Evolutionary conservation across 2,113 vertebrate genomes (phyloP), one percentile per base, ranked within the genome.

Genomic region (Glaucomys volans): DNA sequence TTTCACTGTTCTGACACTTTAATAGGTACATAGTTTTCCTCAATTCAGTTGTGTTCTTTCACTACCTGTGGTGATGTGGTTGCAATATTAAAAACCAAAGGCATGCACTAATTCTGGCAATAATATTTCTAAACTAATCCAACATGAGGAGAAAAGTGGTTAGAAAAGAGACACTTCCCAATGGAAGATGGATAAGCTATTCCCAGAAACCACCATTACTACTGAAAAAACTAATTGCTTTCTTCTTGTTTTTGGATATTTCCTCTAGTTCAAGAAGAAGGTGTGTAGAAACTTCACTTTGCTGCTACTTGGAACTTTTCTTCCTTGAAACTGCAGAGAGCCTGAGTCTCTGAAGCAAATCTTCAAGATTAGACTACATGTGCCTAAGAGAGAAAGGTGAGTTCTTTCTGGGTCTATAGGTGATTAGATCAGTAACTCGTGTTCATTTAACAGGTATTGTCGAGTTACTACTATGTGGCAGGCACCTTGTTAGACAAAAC

Each of bases 141-240:
- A 42, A 57, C 83, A 88, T 32, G 57, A 16, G 89, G 6, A 81
- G 57, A 10, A 42, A 83, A 59, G 64, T 71, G 66, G 71, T 84
- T 86, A 85, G 81, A 84, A 98, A 93, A 42, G 40, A 96, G 95
- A 95, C 91, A 91, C 66, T 89, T 94, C 52, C 71, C 87, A 84
- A 8, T 64, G 59, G 97, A 98, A 97, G 96, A 97, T 94, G 93
- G 97, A 95, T 97, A 96, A 84, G 40, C 86, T 97, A 66, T 88
- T 87, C 95, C 93, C 92, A 93, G 97, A 91, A 96, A 93, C 71
- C 91, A 79, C 75, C 35, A 64, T 91, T 87, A 91, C 91, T 72
- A 66, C 32, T 92, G 88, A 59, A 82, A 93, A 93, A 93, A 74
- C 59, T 62, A 91, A 96, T 94, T 96, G 92, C 79, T 95, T 94